These are phyloP conservation scores for Macquaria australasica DNA, from an alignment of 2,113 vertebrate species.

Conservation along the genomic window DNA sequence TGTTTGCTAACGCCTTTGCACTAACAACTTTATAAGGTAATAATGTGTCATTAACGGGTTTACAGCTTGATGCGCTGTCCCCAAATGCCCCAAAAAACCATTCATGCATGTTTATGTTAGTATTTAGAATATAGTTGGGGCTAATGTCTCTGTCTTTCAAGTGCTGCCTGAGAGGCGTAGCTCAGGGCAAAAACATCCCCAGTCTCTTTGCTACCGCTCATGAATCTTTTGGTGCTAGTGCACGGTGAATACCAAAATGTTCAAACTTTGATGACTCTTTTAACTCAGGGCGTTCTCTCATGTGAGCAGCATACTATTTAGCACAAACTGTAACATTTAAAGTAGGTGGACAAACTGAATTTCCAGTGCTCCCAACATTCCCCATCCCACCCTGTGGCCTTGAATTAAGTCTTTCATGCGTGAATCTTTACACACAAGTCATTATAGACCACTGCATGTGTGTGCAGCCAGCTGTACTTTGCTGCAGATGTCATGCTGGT, in stretches of 20 bases:
- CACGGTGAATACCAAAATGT: not conserved
- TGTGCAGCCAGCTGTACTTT: slow-evolving; percentile 15
- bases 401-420: slow-evolving; percentile 11
- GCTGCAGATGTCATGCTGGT: not conserved
- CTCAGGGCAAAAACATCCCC: not conserved
- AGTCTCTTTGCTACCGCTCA: not conserved
- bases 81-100: not conserved
- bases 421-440: slow-evolving; percentile 7
- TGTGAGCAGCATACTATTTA: not conserved
- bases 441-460: not conserved
- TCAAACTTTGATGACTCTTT: slow-evolving; percentile 1
- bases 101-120: not conserved
- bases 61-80: not conserved
- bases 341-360: not conserved
- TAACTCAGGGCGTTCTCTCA: not conserved
- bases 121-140: not conserved
- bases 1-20: not conserved
- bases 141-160: not conserved
- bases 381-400: not conserved
- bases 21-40: too few relatives aligned
- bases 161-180: not conserved
- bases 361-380: not conserved
- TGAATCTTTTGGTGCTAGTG: not conserved
- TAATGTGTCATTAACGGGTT: not conserved
- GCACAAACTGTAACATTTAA: not conserved